A percentile compares a stretch with the other conserved stretches of the same genome.
phyloP scores from a whole-genome alignment of 1,140 invertebrate genomes.

The Drosophila novamexicana region DNA sequence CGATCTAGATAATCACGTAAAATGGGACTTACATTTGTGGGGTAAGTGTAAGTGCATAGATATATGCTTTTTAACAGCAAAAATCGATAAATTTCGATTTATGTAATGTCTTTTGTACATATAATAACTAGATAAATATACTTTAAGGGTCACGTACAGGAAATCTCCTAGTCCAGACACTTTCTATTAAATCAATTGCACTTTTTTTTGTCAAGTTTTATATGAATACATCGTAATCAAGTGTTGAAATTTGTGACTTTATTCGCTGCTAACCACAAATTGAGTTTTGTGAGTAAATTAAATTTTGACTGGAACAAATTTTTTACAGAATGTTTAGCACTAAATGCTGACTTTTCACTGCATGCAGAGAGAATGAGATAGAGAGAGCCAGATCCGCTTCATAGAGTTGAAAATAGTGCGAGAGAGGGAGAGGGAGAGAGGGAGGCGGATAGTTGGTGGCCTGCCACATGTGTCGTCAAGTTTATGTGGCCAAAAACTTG shows the following conservation, averaged over 20 bases:
- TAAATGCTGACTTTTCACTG: constrained; percentile 33
- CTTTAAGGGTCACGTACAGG: background rate
- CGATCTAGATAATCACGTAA: too few species aligned
- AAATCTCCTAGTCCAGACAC: background rate
- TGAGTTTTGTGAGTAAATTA: constrained; percentile 49
- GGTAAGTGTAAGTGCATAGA: too few species aligned
- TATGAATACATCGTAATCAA: constrained; percentile 11
- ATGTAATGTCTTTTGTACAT: too few species aligned
- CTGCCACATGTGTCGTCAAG: constrained; percentile 66
- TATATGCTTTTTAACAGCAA: too few species aligned
- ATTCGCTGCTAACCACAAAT: constrained; percentile 45
- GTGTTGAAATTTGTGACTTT: constrained; percentile 11
- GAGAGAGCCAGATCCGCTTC: background rate
- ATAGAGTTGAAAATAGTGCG: background rate
- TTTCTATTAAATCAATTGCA: background rate
- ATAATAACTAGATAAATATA: too few species aligned
- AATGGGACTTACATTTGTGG: too few species aligned
- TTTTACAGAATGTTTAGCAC: constrained; percentile 5
- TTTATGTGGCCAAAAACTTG: constrained; percentile 65
- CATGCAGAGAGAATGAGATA: background rate
- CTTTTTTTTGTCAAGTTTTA: background rate
- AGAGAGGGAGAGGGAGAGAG: background rate
- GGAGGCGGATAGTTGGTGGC: constrained; percentile 15
- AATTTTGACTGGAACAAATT: constrained; percentile 56
- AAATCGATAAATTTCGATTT: too few species aligned